Base-by-base conservation (phyloP, 2,797 vertebrate species). In the Danio tinwini region DNA sequence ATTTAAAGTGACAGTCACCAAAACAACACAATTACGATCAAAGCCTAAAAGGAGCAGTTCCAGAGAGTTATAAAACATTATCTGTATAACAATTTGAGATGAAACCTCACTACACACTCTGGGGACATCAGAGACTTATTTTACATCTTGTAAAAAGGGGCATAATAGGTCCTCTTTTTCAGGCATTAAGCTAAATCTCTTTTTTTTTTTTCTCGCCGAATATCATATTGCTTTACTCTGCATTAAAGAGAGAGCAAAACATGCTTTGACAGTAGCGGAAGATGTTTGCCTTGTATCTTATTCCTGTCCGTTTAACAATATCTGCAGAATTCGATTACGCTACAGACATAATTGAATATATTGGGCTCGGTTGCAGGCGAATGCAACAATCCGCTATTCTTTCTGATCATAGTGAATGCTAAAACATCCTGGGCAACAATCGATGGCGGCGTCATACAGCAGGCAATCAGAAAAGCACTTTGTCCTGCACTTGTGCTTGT, bases 181-280 rank as follows among this genome's bases (percentile, higher is more conserved):
- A 29, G 29, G 1, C 29, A 29, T 29, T 1, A 1, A 29, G 29
- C 29, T 29, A 29, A 29, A 29, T n/a, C n/a, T n/a, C n/a, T n/a
- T n/a, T n/a, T n/a, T n/a, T n/a, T n/a, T n/a, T 29, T 29, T 29
- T 29, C 29, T 3, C 1, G 29, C 29, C 29, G 29, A 29, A 29
- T 29, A 29, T 44, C 62, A 40, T 6, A 13, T 40, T 0, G 11
- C 19, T 6, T 91, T 91, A 92, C 88, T 86, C 87, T 88, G 88
- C 86, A 88, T 92, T 90, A 92, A 88, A 85, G 82, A 88, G 80
- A 85, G 65, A 78, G 21, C 62, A 21, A 75, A 5, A 13, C 14
- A 74, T 39, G 72, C 53, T 56, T 45, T 73, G 40, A 64, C 44
- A 64, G n/a, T 7, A 44, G 53, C 39, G 67, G 47, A 61, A 76